Base-by-base conservation (phyloP, 2,888 invertebrate species). In the Mesorhabditis spiculigera region DNA sequence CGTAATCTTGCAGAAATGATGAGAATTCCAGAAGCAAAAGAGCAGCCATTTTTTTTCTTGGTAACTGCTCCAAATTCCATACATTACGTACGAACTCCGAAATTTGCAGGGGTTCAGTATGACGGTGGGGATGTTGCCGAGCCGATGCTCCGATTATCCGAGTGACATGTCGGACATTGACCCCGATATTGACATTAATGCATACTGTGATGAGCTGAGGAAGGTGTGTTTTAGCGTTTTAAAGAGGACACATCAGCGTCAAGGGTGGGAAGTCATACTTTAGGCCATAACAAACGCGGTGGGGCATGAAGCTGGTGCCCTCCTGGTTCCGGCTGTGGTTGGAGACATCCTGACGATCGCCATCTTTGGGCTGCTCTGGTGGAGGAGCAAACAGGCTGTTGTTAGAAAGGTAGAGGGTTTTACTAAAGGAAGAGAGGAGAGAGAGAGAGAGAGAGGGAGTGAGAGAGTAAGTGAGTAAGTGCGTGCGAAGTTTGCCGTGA, bases 111-210 rank as follows among this genome's bases (percentile, higher is more conserved):
- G 58, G 8, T 50, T 50, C 58, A 50, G 58, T 50, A 10, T 50
- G 58, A 50, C 58, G 58, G 58, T 50, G n/a, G 58, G 58, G 10
- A 50, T 50, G 58, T 50, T 50, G 58, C 58, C 58, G 58, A 50
- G 58, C n/a, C 58, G 58, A 50, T 50, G 58, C n/a, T 50, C 58
- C 10, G 58, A 50, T 50, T 13, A 13, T 10, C 58, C 58, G 10
- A n/a, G n/a, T 13, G 58, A 50, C n/a, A 50, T 50, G 58, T 10
- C 58, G 10, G 58, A 50, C 2, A 13, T 50, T 50, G 58, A 50
- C n/a, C 58, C 58, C 8, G n/a, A 50, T 50, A 13, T 50, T n/a
- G 58, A 50, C n/a, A 50, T 50, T n/a, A 50, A 50, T 50, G n/a
- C 8, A 3, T 50, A 50, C 58, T 50, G 58, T 50, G 58, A 50